These are phyloP conservation scores for Sternarchorhynchus goeldii DNA, from an alignment of 2,797 vertebrate genomes.

Conservation along the genomic window DNA sequence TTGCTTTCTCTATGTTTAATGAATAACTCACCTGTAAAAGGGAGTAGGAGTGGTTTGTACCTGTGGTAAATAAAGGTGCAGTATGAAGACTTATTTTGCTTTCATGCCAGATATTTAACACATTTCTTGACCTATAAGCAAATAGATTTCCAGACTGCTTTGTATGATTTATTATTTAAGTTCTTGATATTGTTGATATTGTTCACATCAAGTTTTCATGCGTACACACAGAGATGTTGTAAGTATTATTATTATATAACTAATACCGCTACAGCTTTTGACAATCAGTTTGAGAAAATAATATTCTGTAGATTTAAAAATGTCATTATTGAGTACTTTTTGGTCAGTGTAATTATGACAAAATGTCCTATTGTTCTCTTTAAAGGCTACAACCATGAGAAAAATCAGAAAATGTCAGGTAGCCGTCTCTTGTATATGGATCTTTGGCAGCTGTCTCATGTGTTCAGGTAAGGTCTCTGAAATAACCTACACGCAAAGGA, in stretches of 20 bases:
- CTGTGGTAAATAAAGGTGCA: slow-evolving; percentile 51
- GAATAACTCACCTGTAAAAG: slow-evolving; percentile 67
- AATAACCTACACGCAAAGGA: not conserved
- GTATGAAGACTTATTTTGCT: not conserved
- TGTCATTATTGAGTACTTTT: not conserved
- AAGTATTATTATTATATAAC: slow-evolving; percentile 29
- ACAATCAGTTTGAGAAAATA: too few species aligned
- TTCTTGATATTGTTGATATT: not conserved
- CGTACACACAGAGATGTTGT: slow-evolving; percentile 32
- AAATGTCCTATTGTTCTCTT: slow-evolving; percentile 13
- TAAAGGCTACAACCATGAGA: slow-evolving; percentile 62
- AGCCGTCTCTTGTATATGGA: slow-evolving; percentile 51
- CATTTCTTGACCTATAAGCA: not conserved
- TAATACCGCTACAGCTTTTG: not conserved
- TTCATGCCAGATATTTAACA: slow-evolving; percentile 1
- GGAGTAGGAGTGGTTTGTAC: slow-evolving; percentile 64
- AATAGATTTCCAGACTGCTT: not conserved
- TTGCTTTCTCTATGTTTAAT: slow-evolving; percentile 70
- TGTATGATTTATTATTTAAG: not conserved
- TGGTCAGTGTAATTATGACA: not conserved
- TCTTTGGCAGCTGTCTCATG: slow-evolving; percentile 53
- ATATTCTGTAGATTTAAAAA: not conserved
- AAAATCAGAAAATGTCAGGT: slow-evolving; percentile 44
- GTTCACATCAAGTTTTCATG: not conserved
- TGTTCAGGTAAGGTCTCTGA: slow-evolving; percentile 63